Evolutionary conservation across 1,140 invertebrate species (phyloP).

Genomic region (Andrena cerasifolii): DNA sequence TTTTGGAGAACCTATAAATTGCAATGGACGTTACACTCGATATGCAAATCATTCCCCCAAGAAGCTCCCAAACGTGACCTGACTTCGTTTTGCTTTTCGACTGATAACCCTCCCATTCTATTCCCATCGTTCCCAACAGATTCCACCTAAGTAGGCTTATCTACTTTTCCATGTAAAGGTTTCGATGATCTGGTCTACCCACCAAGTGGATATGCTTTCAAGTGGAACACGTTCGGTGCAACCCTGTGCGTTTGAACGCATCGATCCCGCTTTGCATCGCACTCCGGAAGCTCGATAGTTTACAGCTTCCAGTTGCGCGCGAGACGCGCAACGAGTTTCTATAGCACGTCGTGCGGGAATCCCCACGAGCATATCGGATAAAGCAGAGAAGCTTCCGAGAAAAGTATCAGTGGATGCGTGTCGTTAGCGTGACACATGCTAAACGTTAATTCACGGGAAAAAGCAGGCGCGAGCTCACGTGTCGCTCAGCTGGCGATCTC

Average conservation of each 20-base stretch:
- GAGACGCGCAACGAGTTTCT: neutral
- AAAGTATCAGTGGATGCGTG: neutral
- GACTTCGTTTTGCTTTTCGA: too few relatives aligned
- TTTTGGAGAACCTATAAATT: too few relatives aligned
- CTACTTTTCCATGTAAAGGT: too few relatives aligned
- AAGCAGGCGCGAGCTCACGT: neutral
- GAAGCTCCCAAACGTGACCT: too few relatives aligned
- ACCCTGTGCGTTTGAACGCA: neutral
- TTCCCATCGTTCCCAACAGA: too few relatives aligned
- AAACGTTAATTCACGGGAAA: slow-evolving; percentile 25
- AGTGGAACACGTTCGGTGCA: too few relatives aligned
- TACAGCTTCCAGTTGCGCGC: neutral
- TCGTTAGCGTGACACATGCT: neutral
- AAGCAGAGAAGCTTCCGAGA: slow-evolving; percentile 9
- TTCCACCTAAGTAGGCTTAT: too few relatives aligned
- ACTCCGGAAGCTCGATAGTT: neutral
- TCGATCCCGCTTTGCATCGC: neutral
- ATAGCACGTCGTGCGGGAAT: neutral
- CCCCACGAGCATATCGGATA: neutral
- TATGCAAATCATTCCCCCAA: too few relatives aligned
- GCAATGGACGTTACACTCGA: too few relatives aligned
- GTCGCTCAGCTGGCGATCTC: slow-evolving; percentile 7
- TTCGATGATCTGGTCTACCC: too few relatives aligned
- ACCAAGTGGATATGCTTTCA: too few relatives aligned
- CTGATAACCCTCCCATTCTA: too few relatives aligned